Conservation (phyloP, 2,113 vertebrate species). For the Mesocricetus auratus region DNA sequence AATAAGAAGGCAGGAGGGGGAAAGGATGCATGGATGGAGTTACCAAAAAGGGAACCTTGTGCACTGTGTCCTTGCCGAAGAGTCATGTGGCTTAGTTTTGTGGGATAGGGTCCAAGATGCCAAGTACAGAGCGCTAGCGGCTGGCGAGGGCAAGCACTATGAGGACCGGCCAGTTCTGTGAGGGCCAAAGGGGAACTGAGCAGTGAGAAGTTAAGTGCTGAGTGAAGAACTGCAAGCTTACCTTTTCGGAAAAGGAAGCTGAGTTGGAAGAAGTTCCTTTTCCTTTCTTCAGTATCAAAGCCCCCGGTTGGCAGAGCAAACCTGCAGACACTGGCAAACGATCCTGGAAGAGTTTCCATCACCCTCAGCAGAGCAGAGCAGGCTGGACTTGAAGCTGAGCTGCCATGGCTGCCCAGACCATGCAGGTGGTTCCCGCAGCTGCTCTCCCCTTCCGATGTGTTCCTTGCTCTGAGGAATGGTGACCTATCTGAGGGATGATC, state of each 20-base stretch:
- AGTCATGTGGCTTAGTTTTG: neutral
- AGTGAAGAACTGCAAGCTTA: neutral
- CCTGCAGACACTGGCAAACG: neutral
- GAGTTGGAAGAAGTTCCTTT: neutral
- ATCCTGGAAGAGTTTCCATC: too few species aligned
- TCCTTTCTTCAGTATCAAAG: neutral
- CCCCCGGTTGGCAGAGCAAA: neutral
- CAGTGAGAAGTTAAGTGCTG: neutral
- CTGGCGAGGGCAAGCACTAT: neutral
- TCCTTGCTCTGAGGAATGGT: neutral
- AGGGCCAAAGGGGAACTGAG: neutral
- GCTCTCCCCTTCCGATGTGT: neutral
- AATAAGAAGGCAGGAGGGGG: neutral
- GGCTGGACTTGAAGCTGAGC: neutral
- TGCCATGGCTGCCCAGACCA: neutral
- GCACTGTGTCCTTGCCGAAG: neutral
- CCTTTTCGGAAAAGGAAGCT: neutral
- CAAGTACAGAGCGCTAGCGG: accelerated
- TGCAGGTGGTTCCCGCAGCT: neutral
- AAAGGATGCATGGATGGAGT: neutral
- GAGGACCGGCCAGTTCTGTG: neutral
- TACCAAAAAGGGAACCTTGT: neutral
- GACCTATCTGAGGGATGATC: neutral
- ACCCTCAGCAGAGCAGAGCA: accelerated
- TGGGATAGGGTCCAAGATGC: accelerated